Base-by-base conservation (phyloP, 2,888 invertebrate genomes). In the Euphydryas editha region DNA sequence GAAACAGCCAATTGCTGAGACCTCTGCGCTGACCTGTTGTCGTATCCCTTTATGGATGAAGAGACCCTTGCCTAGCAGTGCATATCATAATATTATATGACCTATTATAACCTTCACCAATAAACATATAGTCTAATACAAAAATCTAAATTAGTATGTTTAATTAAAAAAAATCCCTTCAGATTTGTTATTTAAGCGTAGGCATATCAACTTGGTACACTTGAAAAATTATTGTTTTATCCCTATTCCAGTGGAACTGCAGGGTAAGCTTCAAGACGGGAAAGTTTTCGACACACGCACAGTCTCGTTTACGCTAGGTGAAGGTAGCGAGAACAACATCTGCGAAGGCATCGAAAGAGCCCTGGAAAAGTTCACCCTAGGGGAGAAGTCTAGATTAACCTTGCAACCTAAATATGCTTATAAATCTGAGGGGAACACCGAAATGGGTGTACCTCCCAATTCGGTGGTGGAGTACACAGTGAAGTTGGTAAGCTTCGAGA, bases 271-370 rank as follows among this genome's bases (percentile, higher is more conserved):
- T 1, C 72, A 80, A 7, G 94, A 90, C 68, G 94, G 95, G 75
- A 93, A 95, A 62, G 95, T 94, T 0, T 97, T 98, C 85, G 98
- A 99, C 77, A 96, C 96, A 18, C 94, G 97, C 74, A 96, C 97
- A 51, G 94, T 98, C 0, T 94, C 95, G 30, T 99, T 99, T 86
- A 88, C 93, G 17, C 90, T 98, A 20, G 99, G 99, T 0, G 99
- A 99, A 87, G 98, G 97, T 10, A 93, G 90, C 62, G 96, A 96
- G 69, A 86, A 88, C 59, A 95, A 95, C 68, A 87, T 99, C 36
- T 94, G 97, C 42, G 94, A 95, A 61, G 99, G 99, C 11, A 85
- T 99, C 13, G 98, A 98, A 83, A 93, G 93, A 70, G 97, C 97
- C 0, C 80, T 99, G 3, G 95, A 95, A 74, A 96, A 95, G 81